Conservation (phyloP, 1,140 invertebrate species). For the Schmidtea mediterranea region DNA sequence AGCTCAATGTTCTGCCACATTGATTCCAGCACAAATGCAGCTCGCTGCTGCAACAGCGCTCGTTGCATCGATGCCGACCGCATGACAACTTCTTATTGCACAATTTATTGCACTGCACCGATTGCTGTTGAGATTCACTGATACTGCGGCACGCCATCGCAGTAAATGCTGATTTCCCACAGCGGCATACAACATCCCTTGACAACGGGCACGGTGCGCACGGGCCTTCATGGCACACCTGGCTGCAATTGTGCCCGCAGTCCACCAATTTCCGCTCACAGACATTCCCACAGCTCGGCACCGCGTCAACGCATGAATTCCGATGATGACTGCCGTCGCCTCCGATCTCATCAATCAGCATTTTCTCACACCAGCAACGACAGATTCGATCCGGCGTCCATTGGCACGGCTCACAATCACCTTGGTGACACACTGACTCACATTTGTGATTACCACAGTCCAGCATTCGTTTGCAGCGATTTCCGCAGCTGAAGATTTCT, state of each 20-base stretch:
- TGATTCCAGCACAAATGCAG: background rate
- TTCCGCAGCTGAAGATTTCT: constrained; percentile 12
- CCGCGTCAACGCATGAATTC: constrained; percentile 47
- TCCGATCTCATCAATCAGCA: constrained; percentile 12
- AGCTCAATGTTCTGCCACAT: background rate
- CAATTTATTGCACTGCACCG: background rate
- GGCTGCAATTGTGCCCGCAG: constrained; percentile 26
- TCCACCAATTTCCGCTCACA: constrained; percentile 62
- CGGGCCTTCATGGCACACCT: constrained; percentile 14
- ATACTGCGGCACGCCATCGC: background rate
- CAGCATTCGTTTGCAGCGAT: constrained; percentile 12
- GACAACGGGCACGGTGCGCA: constrained; percentile 14
- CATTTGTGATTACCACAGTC: constrained; percentile 25
- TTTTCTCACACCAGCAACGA: constrained; percentile 42
- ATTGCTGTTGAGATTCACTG: background rate
- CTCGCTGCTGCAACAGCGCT: background rate
- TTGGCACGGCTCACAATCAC: constrained; percentile 12
- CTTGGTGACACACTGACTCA: constrained; percentile 18
- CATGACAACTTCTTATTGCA: background rate
- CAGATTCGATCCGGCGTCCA: constrained; percentile 13
- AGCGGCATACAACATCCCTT: constrained; percentile 24
- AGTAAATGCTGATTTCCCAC: constrained; percentile 7
- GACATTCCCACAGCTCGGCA: constrained; percentile 50
- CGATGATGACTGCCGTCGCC: constrained; percentile 29
- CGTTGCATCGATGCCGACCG: background rate